Evolutionary conservation across 2,113 vertebrate species (phyloP).

Genomic region (Epinephelus cyanopodus): DNA sequence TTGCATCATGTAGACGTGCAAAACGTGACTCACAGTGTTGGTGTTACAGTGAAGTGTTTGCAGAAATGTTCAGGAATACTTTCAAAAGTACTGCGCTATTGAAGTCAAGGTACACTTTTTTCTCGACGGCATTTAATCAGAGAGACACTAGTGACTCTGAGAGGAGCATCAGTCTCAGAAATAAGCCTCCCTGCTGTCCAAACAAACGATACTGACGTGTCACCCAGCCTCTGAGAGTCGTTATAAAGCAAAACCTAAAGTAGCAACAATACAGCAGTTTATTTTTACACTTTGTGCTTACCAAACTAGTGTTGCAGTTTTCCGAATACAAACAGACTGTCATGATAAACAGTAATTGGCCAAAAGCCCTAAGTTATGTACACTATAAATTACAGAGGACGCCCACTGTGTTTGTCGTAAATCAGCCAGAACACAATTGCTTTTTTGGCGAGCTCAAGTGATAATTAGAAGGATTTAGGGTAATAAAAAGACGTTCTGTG

Average conservation of each 20-base stretch:
- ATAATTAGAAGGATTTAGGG: slow-evolving; percentile 6
- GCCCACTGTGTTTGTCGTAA: slow-evolving; percentile 5
- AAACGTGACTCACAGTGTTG: not conserved
- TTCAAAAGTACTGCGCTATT: not conserved
- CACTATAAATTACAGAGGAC: slow-evolving; percentile 7
- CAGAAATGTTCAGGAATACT: not conserved
- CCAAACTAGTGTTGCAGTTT: not conserved
- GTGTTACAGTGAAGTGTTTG: not conserved
- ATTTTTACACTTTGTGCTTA: not conserved
- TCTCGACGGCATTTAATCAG: not conserved
- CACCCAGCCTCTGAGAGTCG: not conserved
- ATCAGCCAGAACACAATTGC: slow-evolving; percentile 18
- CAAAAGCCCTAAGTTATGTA: slow-evolving; percentile 1
- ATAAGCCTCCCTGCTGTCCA: not conserved
- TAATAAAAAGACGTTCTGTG: not conserved
- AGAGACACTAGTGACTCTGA: not conserved
- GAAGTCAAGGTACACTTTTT: not conserved
- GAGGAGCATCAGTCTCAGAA: not conserved
- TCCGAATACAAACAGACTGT: not conserved
- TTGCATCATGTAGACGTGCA: not conserved
- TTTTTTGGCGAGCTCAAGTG: not conserved
- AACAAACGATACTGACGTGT: not conserved
- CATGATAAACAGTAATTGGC: not conserved
- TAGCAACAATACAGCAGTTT: not conserved
- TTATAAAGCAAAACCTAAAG: not conserved